Evolutionary conservation across 2,113 vertebrate genomes (phyloP).

Genomic region (Tympanuchus pallidicinctus): DNA sequence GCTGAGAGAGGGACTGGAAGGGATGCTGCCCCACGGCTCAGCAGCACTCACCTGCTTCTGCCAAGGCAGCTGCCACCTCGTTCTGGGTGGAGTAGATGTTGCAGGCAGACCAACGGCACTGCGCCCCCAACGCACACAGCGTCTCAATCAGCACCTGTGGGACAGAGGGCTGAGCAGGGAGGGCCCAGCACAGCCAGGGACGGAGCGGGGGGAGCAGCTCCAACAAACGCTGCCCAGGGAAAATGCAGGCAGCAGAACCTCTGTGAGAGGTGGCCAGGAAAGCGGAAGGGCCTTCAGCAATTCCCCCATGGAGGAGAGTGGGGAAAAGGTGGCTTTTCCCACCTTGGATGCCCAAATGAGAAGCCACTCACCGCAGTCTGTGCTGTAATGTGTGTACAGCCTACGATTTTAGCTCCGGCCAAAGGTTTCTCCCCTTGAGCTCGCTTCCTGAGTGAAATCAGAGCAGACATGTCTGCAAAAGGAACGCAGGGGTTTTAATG

Average conservation of each 20-base stretch:
- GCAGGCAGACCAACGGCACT: constrained; percentile 98
- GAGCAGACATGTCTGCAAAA: constrained; percentile 95
- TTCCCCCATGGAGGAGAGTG: background rate
- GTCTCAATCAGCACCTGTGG: constrained; percentile 95
- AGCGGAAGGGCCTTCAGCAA: background rate
- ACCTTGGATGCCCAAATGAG: background rate
- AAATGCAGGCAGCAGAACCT: background rate
- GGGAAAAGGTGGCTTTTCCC: background rate
- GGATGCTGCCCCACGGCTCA: accelerated
- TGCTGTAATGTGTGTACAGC: constrained; percentile 98
- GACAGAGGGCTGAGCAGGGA: background rate
- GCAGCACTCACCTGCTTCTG: constrained; percentile 87
- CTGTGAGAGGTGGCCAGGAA: accelerated
- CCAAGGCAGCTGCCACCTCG: constrained; percentile 94
- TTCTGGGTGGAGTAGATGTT: constrained; percentile 99
- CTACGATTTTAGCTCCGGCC: constrained; percentile 96
- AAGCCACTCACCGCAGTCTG: constrained; percentile 91
- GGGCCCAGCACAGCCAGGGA: background rate
- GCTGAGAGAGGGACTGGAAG: background rate
- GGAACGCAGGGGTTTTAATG: constrained; percentile 59
- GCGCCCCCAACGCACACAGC: constrained; percentile 93
- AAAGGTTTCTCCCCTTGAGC: constrained; percentile 98
- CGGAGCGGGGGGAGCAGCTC: background rate
- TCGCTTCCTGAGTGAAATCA: constrained; percentile 97
- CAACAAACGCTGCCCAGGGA: background rate